These are phyloP conservation scores for Sapayoa aenigma DNA, from an alignment of 2,113 vertebrate species.

Conservation along the genomic window DNA sequence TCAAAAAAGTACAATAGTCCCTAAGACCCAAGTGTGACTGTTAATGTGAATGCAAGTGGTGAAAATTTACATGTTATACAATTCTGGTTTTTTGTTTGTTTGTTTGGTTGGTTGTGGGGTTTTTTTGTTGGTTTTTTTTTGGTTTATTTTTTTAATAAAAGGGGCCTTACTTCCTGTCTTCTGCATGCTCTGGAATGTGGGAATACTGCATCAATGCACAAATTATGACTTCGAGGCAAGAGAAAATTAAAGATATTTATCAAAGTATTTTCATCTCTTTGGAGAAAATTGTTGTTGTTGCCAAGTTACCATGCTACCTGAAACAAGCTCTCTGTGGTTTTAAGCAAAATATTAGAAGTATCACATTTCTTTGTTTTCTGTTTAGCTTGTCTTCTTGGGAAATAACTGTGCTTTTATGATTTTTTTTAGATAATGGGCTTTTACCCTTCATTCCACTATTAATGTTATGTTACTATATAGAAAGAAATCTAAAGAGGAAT, in stretches of 20 bases:
- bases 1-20: background rate
- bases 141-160: background rate
- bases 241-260: constrained; percentile 72
- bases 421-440: background rate
- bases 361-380: constrained; percentile 2
- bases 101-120: background rate
- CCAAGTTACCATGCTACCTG: background rate
- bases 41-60: background rate
- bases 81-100: background rate
- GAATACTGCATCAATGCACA: background rate
- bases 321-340: background rate
- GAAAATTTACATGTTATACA: background rate
- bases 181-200: background rate
- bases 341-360: background rate
- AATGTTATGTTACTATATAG: background rate
- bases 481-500: background rate
- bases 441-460: background rate
- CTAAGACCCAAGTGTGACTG: background rate
- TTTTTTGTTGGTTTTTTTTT: background rate
- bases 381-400: background rate
- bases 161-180: background rate
- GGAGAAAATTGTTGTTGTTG: constrained; percentile 24
- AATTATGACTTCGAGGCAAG: constrained; percentile 30
- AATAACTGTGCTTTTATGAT: background rate
- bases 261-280: constrained; percentile 53